Evolutionary conservation across 2,888 invertebrate species (phyloP), one percentile per base, ranked within the genome.

Genomic region (Acleris holmiana): DNA sequence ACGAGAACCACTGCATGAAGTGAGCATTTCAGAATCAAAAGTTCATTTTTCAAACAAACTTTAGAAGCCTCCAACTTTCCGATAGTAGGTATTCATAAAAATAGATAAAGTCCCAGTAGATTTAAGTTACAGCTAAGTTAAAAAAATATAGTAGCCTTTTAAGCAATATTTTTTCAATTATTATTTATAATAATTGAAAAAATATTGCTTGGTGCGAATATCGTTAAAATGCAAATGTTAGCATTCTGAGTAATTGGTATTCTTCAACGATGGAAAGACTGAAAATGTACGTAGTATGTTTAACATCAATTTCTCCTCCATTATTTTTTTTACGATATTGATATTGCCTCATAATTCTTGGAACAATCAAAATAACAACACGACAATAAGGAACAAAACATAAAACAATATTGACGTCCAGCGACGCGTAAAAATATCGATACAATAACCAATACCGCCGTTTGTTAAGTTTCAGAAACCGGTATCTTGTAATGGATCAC

Each of bases 401-500:
- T 41, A 47, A 67, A 67, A 67, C 49, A 57, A 61, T 61, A 69
- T 70, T 70, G 67, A 68, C 67, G 72, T 68, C 71, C 69, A 76
- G 74, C 75, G 75, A 76, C 69, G 73, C 75, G 79, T 86, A 83
- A 85, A 85, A 85, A 85, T 72, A 77, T 84, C 82, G 82, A 82
- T 84, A 79, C 80, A 76, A 85, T 86, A 88, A 86, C 85, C 84
- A 88, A 83, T 81, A 79, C 76, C 78, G 80, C 81, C 84, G 83
- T 83, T 84, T 81, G 82, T 83, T 82, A 79, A 84, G 80, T 75
- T 79, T 78, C 71, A 71, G 72, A 75, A 75, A 77, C 85, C 83
- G 82, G 86, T 89, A 89, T 89, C 89, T 83, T 84, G 87, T 85
- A 88, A 90, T 89, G 89, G 90, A 90, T 91, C 91, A 88, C 91